Base-by-base conservation (phyloP, 2,113 vertebrate genomes). In the Pteropus alecto region DNA sequence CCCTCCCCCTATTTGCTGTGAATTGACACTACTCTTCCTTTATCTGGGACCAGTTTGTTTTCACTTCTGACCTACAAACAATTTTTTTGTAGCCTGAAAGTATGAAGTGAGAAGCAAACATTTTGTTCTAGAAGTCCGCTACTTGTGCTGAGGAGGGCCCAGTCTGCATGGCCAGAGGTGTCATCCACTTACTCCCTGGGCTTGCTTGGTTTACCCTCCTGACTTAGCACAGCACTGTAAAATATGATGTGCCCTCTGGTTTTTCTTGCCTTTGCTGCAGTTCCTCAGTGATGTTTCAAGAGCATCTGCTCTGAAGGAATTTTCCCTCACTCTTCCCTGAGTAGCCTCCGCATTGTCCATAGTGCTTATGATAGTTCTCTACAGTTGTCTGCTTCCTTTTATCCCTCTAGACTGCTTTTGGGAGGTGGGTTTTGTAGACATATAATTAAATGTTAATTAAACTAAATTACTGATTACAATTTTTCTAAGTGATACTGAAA, bases 401-500 rank as follows among this genome's bases (percentile, higher is more conserved):
- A 22, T 41, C 60, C 26, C 19, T 41, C 26, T 93, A n/a, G 56
- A 84, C 19, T 81, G 48, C 26, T 70, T 79, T 41, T 78, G 65
- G 85, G 38, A 63, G 41, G 41, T 68, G 30, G 24, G n/a, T 67
- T 83, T 96, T 92, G 35, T 87, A 91, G 86, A 74, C 65, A 82
- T 95, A 76, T 12, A 88, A 38, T 60, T 84, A 94, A 90, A 35
- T 90, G 56, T 30, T 67, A 61, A 38, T 67, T 84, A 61, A 96
- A 94, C n/a, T 68, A 60, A 83, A 73, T 74, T 92, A n/a, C 67
- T 41, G 22, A 77, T 85, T 90, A 65, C 74, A 30, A n/a, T 68
- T 74, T 79, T 94, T 85, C 35, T 56, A 96, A 84, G n/a, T 78
- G 91, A 68, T 93, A 41, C 12, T 60, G 61, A 73, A 94, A 67